Percentiles rank a stretch among this genome's conserved stretches.
Conservation (phyloP, 2,113 vertebrate genomes). For the Menidia beryllina region DNA sequence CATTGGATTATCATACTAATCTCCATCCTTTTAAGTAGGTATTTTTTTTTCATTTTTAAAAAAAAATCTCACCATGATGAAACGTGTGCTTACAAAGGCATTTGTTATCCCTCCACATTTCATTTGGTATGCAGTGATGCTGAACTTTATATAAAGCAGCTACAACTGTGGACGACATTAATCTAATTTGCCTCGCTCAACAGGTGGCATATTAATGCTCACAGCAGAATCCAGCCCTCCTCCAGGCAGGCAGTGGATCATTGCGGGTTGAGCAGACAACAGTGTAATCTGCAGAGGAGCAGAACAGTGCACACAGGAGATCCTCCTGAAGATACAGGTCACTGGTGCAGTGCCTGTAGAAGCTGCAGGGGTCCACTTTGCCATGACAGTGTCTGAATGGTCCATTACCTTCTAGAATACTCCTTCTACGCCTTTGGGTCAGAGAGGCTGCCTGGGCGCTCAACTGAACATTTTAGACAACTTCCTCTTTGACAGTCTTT, state of each 20-base stretch:
- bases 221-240: slow-evolving; percentile 56
- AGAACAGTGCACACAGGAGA: slow-evolving; percentile 51
- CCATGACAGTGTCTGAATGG: slow-evolving; percentile 71
- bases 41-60: slow-evolving; percentile 36
- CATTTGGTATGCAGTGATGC: slow-evolving; percentile 64
- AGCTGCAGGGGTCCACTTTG: slow-evolving; percentile 64
- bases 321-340: slow-evolving; percentile 69
- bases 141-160: slow-evolving; percentile 57
- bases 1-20: slow-evolving; percentile 39
- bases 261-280: slow-evolving; percentile 54
- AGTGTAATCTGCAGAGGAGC: slow-evolving; percentile 55
- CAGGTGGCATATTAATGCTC: slow-evolving; percentile 57
- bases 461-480: slow-evolving; percentile 60
- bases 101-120: slow-evolving; percentile 56
- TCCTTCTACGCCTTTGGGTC: slow-evolving; percentile 42
- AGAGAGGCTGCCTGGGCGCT: slow-evolving; percentile 23
- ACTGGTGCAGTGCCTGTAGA: slow-evolving; percentile 64
- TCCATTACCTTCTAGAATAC: slow-evolving; percentile 66
- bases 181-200: slow-evolving; percentile 57
- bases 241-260: slow-evolving; percentile 57
- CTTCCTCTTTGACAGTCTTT: slow-evolving; percentile 50
- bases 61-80: slow-evolving; percentile 52
- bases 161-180: slow-evolving; percentile 54
- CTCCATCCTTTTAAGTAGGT: slow-evolving; percentile 3
- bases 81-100: slow-evolving; percentile 39